A percentile compares a stretch with the other conserved stretches of the same genome.
phyloP scores from a whole-genome alignment of 2,888 invertebrate genomes.

The Biston betularia region DNA sequence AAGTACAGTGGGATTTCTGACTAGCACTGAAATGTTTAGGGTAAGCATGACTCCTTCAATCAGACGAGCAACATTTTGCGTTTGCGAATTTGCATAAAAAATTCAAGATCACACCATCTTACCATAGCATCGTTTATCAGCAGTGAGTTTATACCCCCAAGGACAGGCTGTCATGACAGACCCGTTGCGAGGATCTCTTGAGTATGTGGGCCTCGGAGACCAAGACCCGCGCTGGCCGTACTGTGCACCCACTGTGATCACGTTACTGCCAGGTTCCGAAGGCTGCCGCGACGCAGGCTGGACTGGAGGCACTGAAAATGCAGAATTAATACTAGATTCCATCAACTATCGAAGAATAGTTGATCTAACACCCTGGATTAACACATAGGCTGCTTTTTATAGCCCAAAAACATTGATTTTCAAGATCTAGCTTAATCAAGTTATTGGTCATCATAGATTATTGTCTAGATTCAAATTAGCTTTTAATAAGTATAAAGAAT shows the following conservation, averaged over 20 bases:
- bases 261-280: constrained; percentile 56
- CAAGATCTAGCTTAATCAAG: too few species aligned
- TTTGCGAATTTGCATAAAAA: neutral
- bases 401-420: neutral
- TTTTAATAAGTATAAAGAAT: too few species aligned
- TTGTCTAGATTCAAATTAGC: too few species aligned
- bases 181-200: constrained; percentile 58
- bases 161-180: constrained; percentile 87
- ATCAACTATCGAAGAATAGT: neutral
- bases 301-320: constrained; percentile 41
- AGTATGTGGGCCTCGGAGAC: constrained; percentile 62
- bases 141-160: constrained; percentile 91
- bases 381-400: too few species aligned
- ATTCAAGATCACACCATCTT: constrained; percentile 28
- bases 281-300: constrained; percentile 44
- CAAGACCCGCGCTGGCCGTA: constrained; percentile 73
- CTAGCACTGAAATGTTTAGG: too few species aligned
- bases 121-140: constrained; percentile 89
- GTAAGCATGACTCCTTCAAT: too few species aligned
- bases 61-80: too few species aligned
- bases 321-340: neutral
- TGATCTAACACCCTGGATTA: too few species aligned
- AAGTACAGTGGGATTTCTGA: too few species aligned
- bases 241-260: constrained; percentile 79
- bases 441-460: too few species aligned